These are phyloP conservation scores for Caenorhabditis briggsae DNA, from an alignment of 1,140 invertebrate genomes.

Conservation along the genomic window DNA sequence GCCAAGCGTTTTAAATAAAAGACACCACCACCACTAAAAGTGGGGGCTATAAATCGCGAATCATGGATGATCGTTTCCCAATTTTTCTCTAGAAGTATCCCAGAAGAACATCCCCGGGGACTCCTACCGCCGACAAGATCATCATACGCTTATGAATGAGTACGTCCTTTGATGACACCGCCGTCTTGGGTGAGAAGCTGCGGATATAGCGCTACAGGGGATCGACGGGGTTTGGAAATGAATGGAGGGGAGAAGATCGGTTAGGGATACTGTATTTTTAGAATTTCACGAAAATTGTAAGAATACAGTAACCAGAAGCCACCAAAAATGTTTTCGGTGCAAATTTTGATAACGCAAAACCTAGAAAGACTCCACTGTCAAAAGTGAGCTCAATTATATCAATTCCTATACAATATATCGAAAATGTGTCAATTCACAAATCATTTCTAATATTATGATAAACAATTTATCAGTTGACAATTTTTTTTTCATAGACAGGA, in stretches of 20 bases:
- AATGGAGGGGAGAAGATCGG: neutral
- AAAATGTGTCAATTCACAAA: no score
- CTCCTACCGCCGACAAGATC: slow-evolving; percentile 34
- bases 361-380: no score
- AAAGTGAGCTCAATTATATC: no score
- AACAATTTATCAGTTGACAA: no score
- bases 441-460: no score
- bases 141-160: slow-evolving; percentile 51
- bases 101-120: neutral
- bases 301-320: no score
- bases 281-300: no score
- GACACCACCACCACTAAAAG: neutral
- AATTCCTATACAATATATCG: no score
- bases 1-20: neutral
- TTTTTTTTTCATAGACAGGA: no score
- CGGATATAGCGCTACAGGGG: neutral
- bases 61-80: slow-evolving; percentile 47
- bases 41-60: slow-evolving; percentile 47
- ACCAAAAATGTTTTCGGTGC: no score
- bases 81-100: neutral
- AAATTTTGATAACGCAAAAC: no score
- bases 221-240: neutral
- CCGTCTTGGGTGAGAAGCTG: neutral
- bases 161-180: slow-evolving; percentile 48
- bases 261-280: no score